These are phyloP conservation scores for Lepas anatifera DNA, from an alignment of 2,888 invertebrate species.

Conservation along the genomic window DNA sequence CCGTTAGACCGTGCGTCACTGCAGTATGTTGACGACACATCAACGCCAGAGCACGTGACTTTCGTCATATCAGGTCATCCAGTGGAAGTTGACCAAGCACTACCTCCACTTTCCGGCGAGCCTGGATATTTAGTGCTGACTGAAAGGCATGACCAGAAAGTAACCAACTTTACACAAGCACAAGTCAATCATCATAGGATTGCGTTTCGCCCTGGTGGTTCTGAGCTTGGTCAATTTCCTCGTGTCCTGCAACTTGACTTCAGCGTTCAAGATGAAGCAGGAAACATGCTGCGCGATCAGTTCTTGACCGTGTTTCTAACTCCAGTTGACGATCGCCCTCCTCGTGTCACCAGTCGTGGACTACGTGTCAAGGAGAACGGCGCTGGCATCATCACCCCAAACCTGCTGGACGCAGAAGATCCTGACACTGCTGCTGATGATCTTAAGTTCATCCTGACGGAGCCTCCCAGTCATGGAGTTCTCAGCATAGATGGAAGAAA, in stretches of 20 bases:
- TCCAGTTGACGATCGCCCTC: slow-evolving; percentile 34
- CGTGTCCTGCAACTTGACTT: slow-evolving; percentile 32
- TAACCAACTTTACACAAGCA: slow-evolving; percentile 31
- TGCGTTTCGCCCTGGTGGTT: slow-evolving; percentile 32
- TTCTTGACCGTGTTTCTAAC: slow-evolving; percentile 31
- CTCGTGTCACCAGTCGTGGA: slow-evolving; percentile 30
- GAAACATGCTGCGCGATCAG: slow-evolving; percentile 31
- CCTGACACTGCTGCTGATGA: slow-evolving; percentile 30
- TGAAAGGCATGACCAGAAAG: slow-evolving; percentile 4
- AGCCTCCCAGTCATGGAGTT: slow-evolving; percentile 30
- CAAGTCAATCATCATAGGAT: slow-evolving; percentile 34
- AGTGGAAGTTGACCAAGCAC: slow-evolving; percentile 31
- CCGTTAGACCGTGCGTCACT: slow-evolving; percentile 30
- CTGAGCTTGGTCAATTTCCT: slow-evolving; percentile 32
- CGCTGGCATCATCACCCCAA: slow-evolving; percentile 28
- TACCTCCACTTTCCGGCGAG: slow-evolving; percentile 24
- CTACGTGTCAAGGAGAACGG: slow-evolving; percentile 27
- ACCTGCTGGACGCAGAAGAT: slow-evolving; percentile 31
- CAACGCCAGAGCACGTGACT: slow-evolving; percentile 29
- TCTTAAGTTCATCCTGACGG: slow-evolving; percentile 28
- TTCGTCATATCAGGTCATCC: slow-evolving; percentile 29
- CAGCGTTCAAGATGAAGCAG: slow-evolving; percentile 31
- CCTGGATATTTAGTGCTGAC: slow-evolving; percentile 26
- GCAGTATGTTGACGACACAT: slow-evolving; percentile 31
- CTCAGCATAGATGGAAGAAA: slow-evolving; percentile 28